A percentile compares a stretch with the other conserved stretches of the same genome.
Conservation (phyloP, 2,888 invertebrate species). For the Caenorhabditis sp. region DNA sequence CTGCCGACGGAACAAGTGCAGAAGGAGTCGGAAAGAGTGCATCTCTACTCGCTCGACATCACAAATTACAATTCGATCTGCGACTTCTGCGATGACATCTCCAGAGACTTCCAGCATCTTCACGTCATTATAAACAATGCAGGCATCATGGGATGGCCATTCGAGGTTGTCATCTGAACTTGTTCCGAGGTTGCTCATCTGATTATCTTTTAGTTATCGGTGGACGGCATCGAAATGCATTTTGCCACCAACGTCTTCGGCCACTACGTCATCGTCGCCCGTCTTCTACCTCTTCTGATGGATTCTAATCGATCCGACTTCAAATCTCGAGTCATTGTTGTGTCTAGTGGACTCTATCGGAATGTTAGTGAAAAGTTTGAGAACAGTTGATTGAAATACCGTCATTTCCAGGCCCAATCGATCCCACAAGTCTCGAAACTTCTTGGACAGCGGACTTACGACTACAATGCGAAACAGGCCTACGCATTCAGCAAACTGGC, state of each 20-base stretch:
- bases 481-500: slow-evolving; percentile 83
- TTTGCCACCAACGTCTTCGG: slow-evolving; percentile 91
- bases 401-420: slow-evolving; percentile 36
- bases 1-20: slow-evolving; percentile 16
- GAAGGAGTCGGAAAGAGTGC: slow-evolving; percentile 43
- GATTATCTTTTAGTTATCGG: slow-evolving; percentile 85
- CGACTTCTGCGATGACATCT: slow-evolving; percentile 65
- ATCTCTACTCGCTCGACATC: slow-evolving; percentile 67
- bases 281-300: slow-evolving; percentile 85
- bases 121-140: slow-evolving; percentile 91
- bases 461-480: slow-evolving; percentile 79
- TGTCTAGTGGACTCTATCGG: slow-evolving; percentile 83
- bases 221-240: slow-evolving; percentile 89
- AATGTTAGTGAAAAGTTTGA: slow-evolving; percentile 63
- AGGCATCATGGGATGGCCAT: slow-evolving; percentile 87
- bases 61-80: slow-evolving; percentile 68
- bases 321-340: slow-evolving; percentile 84
- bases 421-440: slow-evolving; percentile 63
- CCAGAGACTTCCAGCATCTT: slow-evolving; percentile 83
- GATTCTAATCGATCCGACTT: slow-evolving; percentile 85
- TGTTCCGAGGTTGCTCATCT: neutral
- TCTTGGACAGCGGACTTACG: slow-evolving; percentile 69
- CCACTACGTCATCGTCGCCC: slow-evolving; percentile 89
- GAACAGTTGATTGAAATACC: neutral
- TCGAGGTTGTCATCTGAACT: slow-evolving; percentile 80